Evolutionary conservation across 2,797 vertebrate species (phyloP), one percentile per base, ranked within the genome.

Genomic region (Falco biarmicus): DNA sequence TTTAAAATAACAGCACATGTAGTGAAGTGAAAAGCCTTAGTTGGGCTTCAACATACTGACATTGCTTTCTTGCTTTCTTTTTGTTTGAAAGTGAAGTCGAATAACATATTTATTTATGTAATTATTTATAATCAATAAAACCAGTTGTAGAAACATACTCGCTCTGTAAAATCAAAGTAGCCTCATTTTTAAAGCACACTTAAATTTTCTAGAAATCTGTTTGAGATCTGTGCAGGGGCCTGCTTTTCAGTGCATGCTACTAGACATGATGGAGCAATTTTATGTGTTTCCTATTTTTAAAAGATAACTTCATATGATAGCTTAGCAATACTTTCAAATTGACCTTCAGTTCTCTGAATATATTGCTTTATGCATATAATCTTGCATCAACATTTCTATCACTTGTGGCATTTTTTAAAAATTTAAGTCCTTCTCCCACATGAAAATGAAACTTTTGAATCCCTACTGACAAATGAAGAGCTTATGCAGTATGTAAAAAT

Each of bases 401-500:
- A 54, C 41, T 71, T 64, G 15, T 54, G 39, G 37, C 51, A 69
- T 69, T 31, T 59, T 64, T 34, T 20, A 1, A 21, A 88, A 29
- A 73, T 60, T 1, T 0, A 65, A 88, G 12, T 43, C 41, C 15
- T 94, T 29, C 60, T 78, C 26, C n/a, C 20, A 32, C 28, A 3
- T 12, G 59, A 48, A 93, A 92, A 88, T 18, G 16, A 90, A 70
- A 69, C 37, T 79, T 90, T 31, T 41, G 59, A 85, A 75, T 70
- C 77, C 61, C 59, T 11, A 3, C 16, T 89, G 90, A 57, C 20
- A 84, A 89, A 84, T 48, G 41, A 54, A 90, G 64, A 73, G 28
- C 83, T 97, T 84, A 80, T 56, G 73, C 26, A 31, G 50, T 91
- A 71, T 31, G 53, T 12, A 78, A 89, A 92, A 69, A 93, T 53